These are phyloP conservation scores for Osmerus eperlanus DNA, from an alignment of 2,113 vertebrate species.

Conservation along the genomic window DNA sequence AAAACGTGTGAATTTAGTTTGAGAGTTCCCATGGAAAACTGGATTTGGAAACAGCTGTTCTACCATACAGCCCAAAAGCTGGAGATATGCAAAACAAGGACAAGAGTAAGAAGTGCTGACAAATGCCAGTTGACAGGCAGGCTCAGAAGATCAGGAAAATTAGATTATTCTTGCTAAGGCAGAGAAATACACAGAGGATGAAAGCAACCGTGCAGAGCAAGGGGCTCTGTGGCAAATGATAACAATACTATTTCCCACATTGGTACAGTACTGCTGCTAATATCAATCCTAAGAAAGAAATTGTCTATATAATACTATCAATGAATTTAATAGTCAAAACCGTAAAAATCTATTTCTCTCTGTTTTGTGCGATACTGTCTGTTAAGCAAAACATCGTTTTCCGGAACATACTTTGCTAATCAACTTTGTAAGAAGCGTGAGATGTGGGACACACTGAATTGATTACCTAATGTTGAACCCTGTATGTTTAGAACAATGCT, in stretches of 20 bases:
- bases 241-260: no score
- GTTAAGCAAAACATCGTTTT: no score
- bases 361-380: no score
- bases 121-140: conserved; percentile 28
- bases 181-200: conserved; percentile 9
- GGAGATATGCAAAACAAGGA: not conserved
- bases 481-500: no score
- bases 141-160: conserved; percentile 20
- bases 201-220: not conserved
- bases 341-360: no score
- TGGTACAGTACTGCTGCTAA: not conserved
- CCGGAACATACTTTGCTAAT: no score
- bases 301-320: no score
- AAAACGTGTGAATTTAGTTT: conserved; percentile 16
- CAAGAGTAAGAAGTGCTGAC: conserved; percentile 14
- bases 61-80: not conserved
- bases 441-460: no score
- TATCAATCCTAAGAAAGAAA: not conserved
- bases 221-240: not conserved
- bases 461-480: no score
- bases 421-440: no score
- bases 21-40: conserved; percentile 11
- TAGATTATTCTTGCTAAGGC: conserved; percentile 23
- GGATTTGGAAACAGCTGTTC: conserved; percentile 10
- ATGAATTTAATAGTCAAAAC: no score